Base-by-base conservation (phyloP, 2,888 invertebrate genomes). In the Brachypalpus laphriformis region DNA sequence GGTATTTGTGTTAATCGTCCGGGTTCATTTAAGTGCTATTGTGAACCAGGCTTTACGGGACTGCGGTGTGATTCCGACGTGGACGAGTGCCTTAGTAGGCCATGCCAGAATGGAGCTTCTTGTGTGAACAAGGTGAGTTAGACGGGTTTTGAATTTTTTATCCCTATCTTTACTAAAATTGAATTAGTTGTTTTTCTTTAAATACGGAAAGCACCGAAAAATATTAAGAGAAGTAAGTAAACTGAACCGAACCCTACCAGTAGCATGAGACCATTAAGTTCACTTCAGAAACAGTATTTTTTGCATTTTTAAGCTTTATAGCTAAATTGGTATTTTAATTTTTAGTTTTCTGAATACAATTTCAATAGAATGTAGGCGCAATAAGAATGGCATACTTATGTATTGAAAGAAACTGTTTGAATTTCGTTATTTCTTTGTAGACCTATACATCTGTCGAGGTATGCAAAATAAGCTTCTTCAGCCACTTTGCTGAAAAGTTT, bases 21-120 rank as follows among this genome's bases (percentile, higher is more conserved):
- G 16, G 97, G 97, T 54, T 94, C 95, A 80, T 97, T 95, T 92
- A 95, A 96, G 89, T 98, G 98, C 91, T 96, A 95, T 89, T 98
- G 98, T 91, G 94, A 94, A 63, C 96, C 97, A n/a, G 98, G 98
- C 2, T 97, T 95, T 91, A 96, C 97, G 11, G 98, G 98, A 16
- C 94, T 95, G 89, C 94, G 95, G 87, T 98, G 98, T 91, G 95
- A 97, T 89, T 94, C 95, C 72, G 96, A 98, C 91, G 96, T 97
- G 88, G 96, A 98, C 90, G 97, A 97, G 91, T 98, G 98, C 89
- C 93, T 97, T 11, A 96, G 97, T 28, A 94, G 94, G 78, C 97
- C 97, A 0, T 98, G 98, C 90, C 94, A 94, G 88, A 96, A 97
- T 91, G 95, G 95, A 87, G 97, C 96, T 37, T 95, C 95, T 0